phyloP scores from a whole-genome alignment of 1,140 invertebrate genomes.

The Lucilia cuprina region DNA sequence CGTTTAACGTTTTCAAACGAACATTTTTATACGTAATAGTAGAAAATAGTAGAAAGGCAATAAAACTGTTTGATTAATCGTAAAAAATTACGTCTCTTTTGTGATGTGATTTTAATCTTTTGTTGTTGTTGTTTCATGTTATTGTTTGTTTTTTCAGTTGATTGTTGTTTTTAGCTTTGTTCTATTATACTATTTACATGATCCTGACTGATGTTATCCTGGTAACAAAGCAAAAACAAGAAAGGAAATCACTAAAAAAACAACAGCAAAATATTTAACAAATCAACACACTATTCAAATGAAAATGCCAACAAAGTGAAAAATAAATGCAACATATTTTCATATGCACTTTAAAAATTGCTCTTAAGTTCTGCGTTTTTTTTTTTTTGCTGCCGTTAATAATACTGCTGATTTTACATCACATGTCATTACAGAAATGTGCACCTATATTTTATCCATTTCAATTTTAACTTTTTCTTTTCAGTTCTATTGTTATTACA shows the following conservation, averaged over 20 bases:
- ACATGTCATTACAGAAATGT: neutral
- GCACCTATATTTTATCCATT: neutral
- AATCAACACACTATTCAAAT: conserved; percentile 32
- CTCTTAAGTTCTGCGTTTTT: neutral
- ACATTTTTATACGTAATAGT: neutral
- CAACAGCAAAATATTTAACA: conserved; percentile 31
- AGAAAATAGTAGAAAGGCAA: neutral
- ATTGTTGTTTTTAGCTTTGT: neutral
- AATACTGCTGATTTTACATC: neutral
- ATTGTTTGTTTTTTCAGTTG: neutral
- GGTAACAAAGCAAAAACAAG: neutral
- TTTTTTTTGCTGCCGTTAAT: neutral
- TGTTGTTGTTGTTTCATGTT: neutral
- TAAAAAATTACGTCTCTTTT: neutral
- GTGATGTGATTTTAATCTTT: neutral
- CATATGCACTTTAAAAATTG: neutral
- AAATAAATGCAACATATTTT: neutral
- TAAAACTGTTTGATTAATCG: neutral
- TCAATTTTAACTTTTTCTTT: neutral
- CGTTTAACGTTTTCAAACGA: neutral
- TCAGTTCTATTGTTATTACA: neutral
- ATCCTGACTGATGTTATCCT: conserved; percentile 10
- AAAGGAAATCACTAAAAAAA: neutral
- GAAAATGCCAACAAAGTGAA: neutral
- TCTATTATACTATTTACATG: conserved; percentile 1